Percentiles rank a stretch among this genome's conserved stretches.
Conservation (phyloP, 1,140 invertebrate species). For the silkworm (Bombyx mori) region ASM3026992v2 NC_085109.1:1271001-1271500, state of each 20-base stretch:
- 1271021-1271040: conserved; percentile 53
- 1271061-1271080: conserved; percentile 67
- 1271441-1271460: conserved; percentile 78
- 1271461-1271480: conserved; percentile 75
- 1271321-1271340: conserved; percentile 86
- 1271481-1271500: conserved; percentile 73
- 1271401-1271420: conserved; percentile 77
- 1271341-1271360: conserved; percentile 85
- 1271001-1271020: conserved; percentile 52
- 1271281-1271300: conserved; percentile 89
- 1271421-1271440: conserved; percentile 75
- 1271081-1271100: conserved; percentile 76
- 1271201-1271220: conserved; percentile 96
- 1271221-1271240: conserved; percentile 94
- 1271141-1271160: conserved; percentile 86
- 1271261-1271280: conserved; percentile 85
- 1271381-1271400: conserved; percentile 82
- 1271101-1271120: conserved; percentile 93
- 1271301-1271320: conserved; percentile 87
- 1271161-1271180: conserved; percentile 87
- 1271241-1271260: conserved; percentile 87
- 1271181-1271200: conserved; percentile 93
- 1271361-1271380: conserved; percentile 83
- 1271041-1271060: conserved; percentile 69
- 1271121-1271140: conserved; percentile 85